Evolutionary conservation across 2,888 invertebrate genomes (phyloP), one percentile per base, ranked within the genome.

Genomic region (Gymnoscelis rufifasciata): DNA sequence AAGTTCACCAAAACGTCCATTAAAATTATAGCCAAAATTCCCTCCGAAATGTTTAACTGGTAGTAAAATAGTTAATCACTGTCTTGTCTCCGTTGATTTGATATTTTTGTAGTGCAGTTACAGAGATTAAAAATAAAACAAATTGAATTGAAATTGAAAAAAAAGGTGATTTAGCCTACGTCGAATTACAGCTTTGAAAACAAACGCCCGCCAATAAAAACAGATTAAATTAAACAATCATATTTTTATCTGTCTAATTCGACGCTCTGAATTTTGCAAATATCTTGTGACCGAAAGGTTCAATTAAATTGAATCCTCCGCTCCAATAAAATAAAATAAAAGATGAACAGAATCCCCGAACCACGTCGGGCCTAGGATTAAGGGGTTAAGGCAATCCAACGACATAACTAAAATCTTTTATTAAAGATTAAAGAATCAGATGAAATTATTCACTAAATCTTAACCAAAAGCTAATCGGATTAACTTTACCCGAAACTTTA

Each of bases 401-500:
- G 38, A 42, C 39, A 43, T 6, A 43, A 27, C 57, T 51, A 56
- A 48, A 47, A 41, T 33, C 45, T 43, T 53, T 55, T 56, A 47
- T 48, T 51, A 44, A 47, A 47, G 49, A 47, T 44, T 51, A 37
- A 58, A 52, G 49, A 56, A 59, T 55, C 57, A 63, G 59, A 63
- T 63, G 60, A 62, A 66, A 65, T 64, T 61, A 62, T 66, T 66
- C 64, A 56, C 52, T 56, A 55, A 56, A 59, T 55, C 51, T 59
- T 64, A 66, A 67, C 61, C 62, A 64, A 66, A 69, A 68, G 63
- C 70, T 72, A 68, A 70, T 69, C 62, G 67, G 64, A 70, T 72
- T 68, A 68, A 72, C 71, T 69, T 65, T 65, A 52, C 59, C 58
- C 58, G 58, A 70, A 76, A 77, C 71, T 78, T 77, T 72, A 64